Evolutionary conservation across 1,140 invertebrate species (phyloP).

Genomic region (Pseudoatta argentina): DNA sequence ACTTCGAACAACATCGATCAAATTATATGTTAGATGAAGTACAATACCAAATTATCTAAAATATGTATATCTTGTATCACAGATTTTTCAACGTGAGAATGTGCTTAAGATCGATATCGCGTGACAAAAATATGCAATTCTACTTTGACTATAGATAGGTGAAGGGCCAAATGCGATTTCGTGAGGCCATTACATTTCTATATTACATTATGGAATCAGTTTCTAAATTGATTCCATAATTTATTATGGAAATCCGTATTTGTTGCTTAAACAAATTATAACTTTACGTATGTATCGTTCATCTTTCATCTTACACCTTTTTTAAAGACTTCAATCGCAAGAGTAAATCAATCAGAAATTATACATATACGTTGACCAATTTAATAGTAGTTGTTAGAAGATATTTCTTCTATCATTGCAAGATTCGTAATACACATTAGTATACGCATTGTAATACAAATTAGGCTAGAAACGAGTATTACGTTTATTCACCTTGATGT

Average conservation of each 20-base stretch:
- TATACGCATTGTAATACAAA: slow-evolving; percentile 46
- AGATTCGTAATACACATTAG: slow-evolving; percentile 33
- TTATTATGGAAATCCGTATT: neutral
- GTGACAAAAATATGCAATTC: neutral
- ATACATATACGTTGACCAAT: slow-evolving; percentile 70
- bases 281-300: neutral
- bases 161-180: slow-evolving; percentile 7
- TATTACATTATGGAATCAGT: slow-evolving; percentile 8
- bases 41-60: slow-evolving; percentile 13
- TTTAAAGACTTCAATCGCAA: slow-evolving; percentile 18
- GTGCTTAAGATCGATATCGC: neutral
- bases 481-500: slow-evolving; percentile 42
- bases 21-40: slow-evolving; percentile 18
- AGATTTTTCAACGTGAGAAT: neutral
- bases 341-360: slow-evolving; percentile 57
- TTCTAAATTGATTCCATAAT: slow-evolving; percentile 4
- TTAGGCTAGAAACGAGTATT: slow-evolving; percentile 49
- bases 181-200: neutral
- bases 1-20: neutral
- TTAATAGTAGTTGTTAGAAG: slow-evolving; percentile 63
- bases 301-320: neutral
- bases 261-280: neutral
- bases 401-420: slow-evolving; percentile 55
- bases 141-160: neutral
- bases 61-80: neutral